Evolutionary conservation across 2,888 invertebrate genomes (phyloP).

Genomic region (Ophraella communa): DNA sequence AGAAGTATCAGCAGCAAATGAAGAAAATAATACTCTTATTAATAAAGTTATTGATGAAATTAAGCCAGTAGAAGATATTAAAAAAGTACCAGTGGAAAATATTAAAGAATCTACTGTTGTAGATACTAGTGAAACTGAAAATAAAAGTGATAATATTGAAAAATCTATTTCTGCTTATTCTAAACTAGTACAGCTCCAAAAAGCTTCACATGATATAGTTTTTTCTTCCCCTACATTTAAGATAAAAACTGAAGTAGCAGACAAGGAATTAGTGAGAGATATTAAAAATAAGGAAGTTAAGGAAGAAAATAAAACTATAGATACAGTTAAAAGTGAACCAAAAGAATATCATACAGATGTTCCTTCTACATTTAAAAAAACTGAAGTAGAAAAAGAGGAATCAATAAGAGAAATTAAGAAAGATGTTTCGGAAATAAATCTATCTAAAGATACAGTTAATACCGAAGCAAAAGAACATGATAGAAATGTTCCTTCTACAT

Average conservation of each 20-base stretch:
- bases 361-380: no score
- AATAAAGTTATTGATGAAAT: not conserved
- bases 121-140: slow-evolving; percentile 10
- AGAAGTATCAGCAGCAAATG: no score
- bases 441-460: not conserved
- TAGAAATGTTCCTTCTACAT: slow-evolving; percentile 28
- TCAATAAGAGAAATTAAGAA: not conserved
- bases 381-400: not conserved
- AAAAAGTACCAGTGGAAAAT: not conserved
- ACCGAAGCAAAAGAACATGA: not conserved
- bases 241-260: not conserved
- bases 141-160: slow-evolving; percentile 5
- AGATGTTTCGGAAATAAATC: not conserved
- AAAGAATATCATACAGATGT: not conserved
- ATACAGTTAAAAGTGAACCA: not conserved
- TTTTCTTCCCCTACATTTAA: slow-evolving; percentile 34
- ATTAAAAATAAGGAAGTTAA: not conserved
- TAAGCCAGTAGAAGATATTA: not conserved
- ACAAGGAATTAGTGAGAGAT: not conserved
- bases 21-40: no score
- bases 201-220: slow-evolving; percentile 26
- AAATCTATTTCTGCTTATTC: not conserved
- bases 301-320: not conserved
- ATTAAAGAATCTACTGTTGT: no score
- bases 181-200: slow-evolving; percentile 28